Conservation (phyloP, 2,113 vertebrate species). For the Engystomops pustulosus region DNA sequence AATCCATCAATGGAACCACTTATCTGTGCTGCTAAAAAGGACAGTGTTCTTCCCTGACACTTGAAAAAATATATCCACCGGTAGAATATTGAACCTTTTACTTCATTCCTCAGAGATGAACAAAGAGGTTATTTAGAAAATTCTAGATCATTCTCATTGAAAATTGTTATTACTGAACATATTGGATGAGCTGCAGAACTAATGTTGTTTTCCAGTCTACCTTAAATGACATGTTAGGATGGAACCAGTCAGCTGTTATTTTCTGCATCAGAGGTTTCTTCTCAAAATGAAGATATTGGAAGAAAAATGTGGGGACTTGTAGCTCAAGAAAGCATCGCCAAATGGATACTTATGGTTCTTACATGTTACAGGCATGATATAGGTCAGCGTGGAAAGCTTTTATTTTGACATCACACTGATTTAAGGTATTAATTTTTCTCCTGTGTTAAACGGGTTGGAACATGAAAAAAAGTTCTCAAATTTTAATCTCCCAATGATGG, state of each 20-base stretch:
- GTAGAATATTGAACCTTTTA: background rate
- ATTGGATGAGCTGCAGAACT: background rate
- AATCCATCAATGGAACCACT: slow-evolving; percentile 28
- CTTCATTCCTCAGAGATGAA: background rate
- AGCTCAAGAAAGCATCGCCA: background rate
- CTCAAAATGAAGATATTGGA: background rate
- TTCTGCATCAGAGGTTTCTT: background rate
- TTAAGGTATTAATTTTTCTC: no score
- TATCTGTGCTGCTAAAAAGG: slow-evolving; percentile 20
- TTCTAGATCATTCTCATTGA: background rate
- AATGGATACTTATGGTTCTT: background rate
- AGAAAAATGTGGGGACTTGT: background rate
- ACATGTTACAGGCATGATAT: background rate
- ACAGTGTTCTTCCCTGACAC: background rate
- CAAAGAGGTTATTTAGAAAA: background rate
- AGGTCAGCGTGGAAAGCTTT: background rate
- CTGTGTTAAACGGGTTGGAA: no score
- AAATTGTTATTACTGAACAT: slow-evolving; percentile 11
- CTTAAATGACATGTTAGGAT: background rate
- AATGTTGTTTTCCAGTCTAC: background rate
- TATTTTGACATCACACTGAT: background rate
- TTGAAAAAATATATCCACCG: background rate
- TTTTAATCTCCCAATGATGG: no score
- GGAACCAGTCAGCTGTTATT: background rate
- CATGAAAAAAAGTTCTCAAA: no score